These are phyloP conservation scores for Trichonephila inaurata DNA, from an alignment of 1,140 invertebrate genomes.

Conservation along the genomic window DNA sequence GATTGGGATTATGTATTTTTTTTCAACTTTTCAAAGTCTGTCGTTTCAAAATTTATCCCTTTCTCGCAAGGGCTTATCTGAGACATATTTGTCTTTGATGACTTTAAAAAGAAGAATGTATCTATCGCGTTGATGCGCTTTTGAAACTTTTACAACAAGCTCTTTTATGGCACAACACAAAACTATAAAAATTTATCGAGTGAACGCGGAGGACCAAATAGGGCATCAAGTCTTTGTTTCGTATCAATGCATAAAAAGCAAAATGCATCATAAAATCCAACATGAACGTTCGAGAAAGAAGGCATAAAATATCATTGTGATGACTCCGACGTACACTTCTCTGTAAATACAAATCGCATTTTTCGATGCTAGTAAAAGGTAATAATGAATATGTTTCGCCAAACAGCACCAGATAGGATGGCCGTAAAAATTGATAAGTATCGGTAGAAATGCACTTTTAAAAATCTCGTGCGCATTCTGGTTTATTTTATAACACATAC, in stretches of 20 bases:
- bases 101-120: slow-evolving; percentile 45
- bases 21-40: neutral
- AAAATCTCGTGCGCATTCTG: neutral
- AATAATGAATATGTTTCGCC: slow-evolving; percentile 44
- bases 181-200: slow-evolving; percentile 64
- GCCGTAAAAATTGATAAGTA: slow-evolving; percentile 21
- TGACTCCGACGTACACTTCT: neutral
- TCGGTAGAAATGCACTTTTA: neutral
- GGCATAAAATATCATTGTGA: slow-evolving; percentile 3
- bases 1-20: neutral
- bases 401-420: neutral
- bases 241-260: slow-evolving; percentile 61
- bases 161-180: slow-evolving; percentile 12
- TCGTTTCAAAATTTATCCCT: slow-evolving; percentile 31
- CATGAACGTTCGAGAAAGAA: neutral
- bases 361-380: slow-evolving; percentile 39
- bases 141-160: slow-evolving; percentile 55
- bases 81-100: slow-evolving; percentile 46
- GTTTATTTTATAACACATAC: neutral
- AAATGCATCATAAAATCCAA: slow-evolving; percentile 60
- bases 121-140: neutral
- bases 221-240: slow-evolving; percentile 32
- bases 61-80: slow-evolving; percentile 30
- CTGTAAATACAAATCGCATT: slow-evolving; percentile 35
- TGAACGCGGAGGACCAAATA: slow-evolving; percentile 19